A percentile compares a stretch with the other conserved stretches of the same genome.
These are phyloP conservation scores for Eupithecia insigniata DNA, from an alignment of 2,888 invertebrate species.

Conservation along the genomic window DNA sequence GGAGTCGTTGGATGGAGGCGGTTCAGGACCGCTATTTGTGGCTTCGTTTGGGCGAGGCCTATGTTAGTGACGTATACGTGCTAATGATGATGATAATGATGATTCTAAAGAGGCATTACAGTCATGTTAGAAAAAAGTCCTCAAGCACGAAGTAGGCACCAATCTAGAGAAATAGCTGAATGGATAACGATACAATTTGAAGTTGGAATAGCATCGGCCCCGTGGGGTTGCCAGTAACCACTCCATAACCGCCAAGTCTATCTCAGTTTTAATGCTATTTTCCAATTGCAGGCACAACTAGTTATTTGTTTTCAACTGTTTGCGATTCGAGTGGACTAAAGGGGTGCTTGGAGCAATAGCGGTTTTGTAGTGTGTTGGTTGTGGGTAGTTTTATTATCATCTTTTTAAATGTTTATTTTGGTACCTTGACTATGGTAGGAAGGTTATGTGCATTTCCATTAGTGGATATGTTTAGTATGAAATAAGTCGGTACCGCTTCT, in stretches of 20 bases:
- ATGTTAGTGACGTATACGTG: no score
- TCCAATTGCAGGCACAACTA: slow-evolving; percentile 56
- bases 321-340: slow-evolving; percentile 16
- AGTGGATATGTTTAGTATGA: no score
- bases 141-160: neutral
- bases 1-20: no score
- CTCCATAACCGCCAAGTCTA: slow-evolving; percentile 54
- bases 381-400: neutral
- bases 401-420: neutral
- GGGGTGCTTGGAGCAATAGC: neutral
- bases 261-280: slow-evolving; percentile 66
- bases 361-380: neutral
- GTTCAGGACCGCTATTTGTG: no score
- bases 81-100: neutral
- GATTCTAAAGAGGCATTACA: no score
- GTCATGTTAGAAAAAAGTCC: no score
- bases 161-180: neutral
- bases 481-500: no score
- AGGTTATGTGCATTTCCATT: neutral
- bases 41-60: no score
- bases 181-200: slow-evolving; percentile 36
- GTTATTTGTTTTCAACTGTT: slow-evolving; percentile 43
- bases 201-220: slow-evolving; percentile 37
- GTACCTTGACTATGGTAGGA: neutral
- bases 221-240: slow-evolving; percentile 38